phyloP scores from a whole-genome alignment of 35 echinoderm and acorn worm genomes.

The Amphiura filiformis region DNA sequence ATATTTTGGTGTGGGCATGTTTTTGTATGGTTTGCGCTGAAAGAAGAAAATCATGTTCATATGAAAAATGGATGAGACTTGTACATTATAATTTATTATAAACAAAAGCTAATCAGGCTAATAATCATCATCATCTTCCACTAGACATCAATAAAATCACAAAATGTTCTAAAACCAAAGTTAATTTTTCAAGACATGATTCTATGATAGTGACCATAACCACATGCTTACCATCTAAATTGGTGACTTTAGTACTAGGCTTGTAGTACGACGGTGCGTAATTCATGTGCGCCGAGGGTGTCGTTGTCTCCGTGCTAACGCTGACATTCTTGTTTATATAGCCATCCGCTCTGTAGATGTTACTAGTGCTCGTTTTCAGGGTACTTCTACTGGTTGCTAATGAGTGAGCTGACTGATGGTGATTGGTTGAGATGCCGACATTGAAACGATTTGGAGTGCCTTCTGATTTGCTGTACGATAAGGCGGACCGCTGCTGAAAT shows the following conservation, averaged over 20 bases:
- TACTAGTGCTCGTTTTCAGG: slow-evolving; percentile 40
- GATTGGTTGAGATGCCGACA: slow-evolving; percentile 80
- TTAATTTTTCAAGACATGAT: too few species aligned
- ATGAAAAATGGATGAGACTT: too few species aligned
- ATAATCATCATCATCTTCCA: too few species aligned
- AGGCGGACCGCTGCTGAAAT: slow-evolving; percentile 64
- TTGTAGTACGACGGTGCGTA: slow-evolving; percentile 86
- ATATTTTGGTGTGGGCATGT: too few species aligned
- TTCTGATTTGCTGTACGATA: slow-evolving; percentile 81
- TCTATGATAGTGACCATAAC: too few species aligned
- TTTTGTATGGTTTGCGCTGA: too few species aligned
- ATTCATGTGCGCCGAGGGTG: slow-evolving; percentile 77
- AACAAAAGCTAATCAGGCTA: too few species aligned
- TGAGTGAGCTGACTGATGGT: slow-evolving; percentile 41
- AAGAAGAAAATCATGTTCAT: too few species aligned
- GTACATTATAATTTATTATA: too few species aligned
- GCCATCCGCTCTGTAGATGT: slow-evolving; percentile 77
- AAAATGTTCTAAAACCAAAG: too few species aligned
- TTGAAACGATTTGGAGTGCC: slow-evolving; percentile 70
- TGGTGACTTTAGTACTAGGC: slow-evolving; percentile 58
- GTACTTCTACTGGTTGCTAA: slow-evolving; percentile 66
- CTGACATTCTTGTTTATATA: slow-evolving; percentile 84
- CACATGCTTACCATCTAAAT: slow-evolving; percentile 86
- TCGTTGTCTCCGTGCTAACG: slow-evolving; percentile 82
- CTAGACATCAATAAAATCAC: too few species aligned